Evolutionary conservation across 2,888 invertebrate genomes (phyloP).

Genomic region (Aphidoletes aphidimyza): DNA sequence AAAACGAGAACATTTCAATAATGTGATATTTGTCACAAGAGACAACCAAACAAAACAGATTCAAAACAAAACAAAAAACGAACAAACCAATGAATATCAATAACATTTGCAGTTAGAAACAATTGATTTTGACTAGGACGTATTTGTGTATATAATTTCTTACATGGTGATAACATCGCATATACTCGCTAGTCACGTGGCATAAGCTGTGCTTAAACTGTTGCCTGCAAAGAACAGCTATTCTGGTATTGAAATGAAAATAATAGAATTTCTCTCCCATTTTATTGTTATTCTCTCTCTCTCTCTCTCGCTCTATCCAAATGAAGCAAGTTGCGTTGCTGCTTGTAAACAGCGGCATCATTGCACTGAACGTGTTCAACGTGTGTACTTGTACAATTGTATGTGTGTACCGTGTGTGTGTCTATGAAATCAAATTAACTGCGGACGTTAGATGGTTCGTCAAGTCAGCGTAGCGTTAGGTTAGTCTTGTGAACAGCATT

Average conservation of each 20-base stretch:
- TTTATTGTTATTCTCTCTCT: background rate
- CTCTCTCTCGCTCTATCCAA: background rate
- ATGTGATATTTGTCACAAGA: too few relatives aligned
- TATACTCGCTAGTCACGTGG: conserved; percentile 42
- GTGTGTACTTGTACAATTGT: conserved; percentile 19
- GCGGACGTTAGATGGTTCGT: background rate
- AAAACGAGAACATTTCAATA: too few relatives aligned
- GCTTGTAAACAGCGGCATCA: background rate
- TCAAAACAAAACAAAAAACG: background rate
- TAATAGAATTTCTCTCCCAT: conserved; percentile 41
- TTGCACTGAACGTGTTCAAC: conserved; percentile 40
- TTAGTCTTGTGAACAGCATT: background rate
- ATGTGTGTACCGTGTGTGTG: background rate
- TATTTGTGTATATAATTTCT: background rate
- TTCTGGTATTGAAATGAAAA: background rate
- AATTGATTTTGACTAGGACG: background rate
- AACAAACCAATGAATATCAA: background rate
- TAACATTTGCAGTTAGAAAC: background rate
- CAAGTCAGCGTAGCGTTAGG: too few relatives aligned
- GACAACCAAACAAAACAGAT: background rate
- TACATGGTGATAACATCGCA: background rate
- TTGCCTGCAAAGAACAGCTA: background rate
- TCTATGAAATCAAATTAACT: too few relatives aligned
- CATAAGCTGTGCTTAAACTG: conserved; percentile 28
- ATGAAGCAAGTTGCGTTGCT: background rate